Evolutionary conservation across 2,113 vertebrate genomes (phyloP).

Genomic region (Euleptes europaea): DNA sequence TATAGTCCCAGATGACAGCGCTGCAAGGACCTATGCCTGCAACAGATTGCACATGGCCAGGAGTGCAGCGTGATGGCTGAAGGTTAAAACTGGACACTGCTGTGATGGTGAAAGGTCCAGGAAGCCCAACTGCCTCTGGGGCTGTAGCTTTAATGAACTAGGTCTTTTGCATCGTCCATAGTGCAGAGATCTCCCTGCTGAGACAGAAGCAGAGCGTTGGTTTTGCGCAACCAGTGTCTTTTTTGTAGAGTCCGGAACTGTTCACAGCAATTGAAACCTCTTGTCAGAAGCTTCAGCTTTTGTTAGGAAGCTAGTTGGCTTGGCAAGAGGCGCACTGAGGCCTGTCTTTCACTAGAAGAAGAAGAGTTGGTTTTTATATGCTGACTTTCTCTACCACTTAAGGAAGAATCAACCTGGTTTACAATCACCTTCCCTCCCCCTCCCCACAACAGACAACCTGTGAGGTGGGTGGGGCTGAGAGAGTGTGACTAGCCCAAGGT

Average conservation of each 20-base stretch:
- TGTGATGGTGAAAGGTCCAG: not conserved
- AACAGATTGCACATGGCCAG: not conserved
- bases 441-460: no score
- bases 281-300: not conserved
- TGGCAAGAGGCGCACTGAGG: not conserved
- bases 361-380: no score
- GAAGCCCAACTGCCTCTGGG: not conserved
- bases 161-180: not conserved
- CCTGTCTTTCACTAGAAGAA: not conserved
- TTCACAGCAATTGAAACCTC: not conserved
- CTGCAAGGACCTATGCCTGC: not conserved
- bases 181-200: not conserved
- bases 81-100: no score
- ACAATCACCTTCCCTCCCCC: no score
- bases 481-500: no score
- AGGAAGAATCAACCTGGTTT: no score
- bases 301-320: not conserved
- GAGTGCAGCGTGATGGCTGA: not conserved
- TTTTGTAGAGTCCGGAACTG: not conserved
- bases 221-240: no score
- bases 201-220: not conserved
- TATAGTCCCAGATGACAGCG: not conserved
- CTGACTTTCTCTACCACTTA: no score
- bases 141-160: not conserved
- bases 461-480: no score